Percentiles rank a stretch among this genome's conserved stretches.
Conservation (phyloP, 2,113 vertebrate genomes). For the Arothron firmamentum region DNA sequence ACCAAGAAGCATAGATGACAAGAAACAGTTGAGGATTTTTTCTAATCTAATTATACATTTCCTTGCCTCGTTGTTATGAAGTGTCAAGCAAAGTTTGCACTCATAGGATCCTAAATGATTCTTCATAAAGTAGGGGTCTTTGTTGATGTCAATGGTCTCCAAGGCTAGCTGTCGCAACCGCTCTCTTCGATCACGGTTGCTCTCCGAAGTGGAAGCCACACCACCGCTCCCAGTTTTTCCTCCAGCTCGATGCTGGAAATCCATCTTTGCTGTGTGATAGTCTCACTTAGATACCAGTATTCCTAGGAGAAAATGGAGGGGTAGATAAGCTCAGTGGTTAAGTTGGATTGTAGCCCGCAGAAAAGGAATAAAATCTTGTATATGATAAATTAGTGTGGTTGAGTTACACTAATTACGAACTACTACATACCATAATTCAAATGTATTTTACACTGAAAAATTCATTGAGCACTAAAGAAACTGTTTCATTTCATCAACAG, state of each 20-base stretch:
- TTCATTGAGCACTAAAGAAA: too few relatives aligned
- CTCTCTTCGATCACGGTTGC: constrained; percentile 91
- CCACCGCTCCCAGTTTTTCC: constrained; percentile 96
- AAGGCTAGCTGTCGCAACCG: constrained; percentile 90
- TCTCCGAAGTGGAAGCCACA: constrained; percentile 92
- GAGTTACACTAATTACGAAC: neutral
- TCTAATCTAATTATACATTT: neutral
- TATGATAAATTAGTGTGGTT: neutral
- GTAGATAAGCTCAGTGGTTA: neutral
- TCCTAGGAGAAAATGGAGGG: constrained; percentile 8
- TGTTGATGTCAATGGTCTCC: constrained; percentile 98
- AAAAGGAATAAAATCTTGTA: neutral
- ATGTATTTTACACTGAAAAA: too few relatives aligned
- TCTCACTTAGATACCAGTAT: constrained; percentile 12
- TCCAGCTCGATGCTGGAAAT: constrained; percentile 95
- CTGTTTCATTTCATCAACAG: too few relatives aligned
- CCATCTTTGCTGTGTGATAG: constrained; percentile 76
- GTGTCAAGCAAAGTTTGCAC: constrained; percentile 94
- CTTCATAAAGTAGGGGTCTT: constrained; percentile 99
- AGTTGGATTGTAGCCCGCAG: constrained; percentile 6
- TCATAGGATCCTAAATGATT: constrained; percentile 98
- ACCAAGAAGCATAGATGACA: neutral
- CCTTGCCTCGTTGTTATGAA: constrained; percentile 96
- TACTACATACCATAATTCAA: too few relatives aligned
- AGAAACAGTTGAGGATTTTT: neutral